These are phyloP conservation scores for Acleris cristana DNA, from an alignment of 2,888 invertebrate species.

Conservation along the genomic window DNA sequence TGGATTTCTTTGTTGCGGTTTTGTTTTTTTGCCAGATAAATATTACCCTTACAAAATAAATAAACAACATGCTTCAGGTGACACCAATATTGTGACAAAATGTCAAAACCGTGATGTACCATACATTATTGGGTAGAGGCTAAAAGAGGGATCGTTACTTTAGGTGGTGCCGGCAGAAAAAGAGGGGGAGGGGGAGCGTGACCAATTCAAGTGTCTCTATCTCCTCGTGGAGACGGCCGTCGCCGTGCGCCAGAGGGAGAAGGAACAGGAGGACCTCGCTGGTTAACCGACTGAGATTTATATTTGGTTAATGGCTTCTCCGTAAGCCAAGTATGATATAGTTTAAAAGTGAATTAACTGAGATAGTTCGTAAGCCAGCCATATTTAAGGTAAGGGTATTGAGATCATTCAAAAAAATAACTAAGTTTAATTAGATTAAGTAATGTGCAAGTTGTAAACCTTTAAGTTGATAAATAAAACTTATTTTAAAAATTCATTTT, in stretches of 20 bases:
- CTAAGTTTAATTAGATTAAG: conserved; percentile 24
- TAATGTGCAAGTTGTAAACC: conserved; percentile 29
- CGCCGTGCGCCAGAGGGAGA: conserved; percentile 70
- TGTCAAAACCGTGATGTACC: background rate
- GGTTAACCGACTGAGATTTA: background rate
- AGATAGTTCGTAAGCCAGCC: background rate
- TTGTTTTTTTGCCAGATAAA: background rate
- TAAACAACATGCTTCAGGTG: too few species aligned
- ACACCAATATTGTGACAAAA: background rate
- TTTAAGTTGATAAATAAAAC: conserved; percentile 20
- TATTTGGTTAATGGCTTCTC: too few species aligned
- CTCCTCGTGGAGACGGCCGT: conserved; percentile 73
- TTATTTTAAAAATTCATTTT: conserved; percentile 1
- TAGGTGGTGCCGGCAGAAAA: conserved; percentile 65
- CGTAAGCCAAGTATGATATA: background rate
- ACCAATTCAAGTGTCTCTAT: conserved; percentile 71
- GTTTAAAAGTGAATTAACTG: background rate
- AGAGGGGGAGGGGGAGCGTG: conserved; percentile 53
- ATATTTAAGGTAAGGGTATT: background rate
- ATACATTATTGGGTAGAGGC: conserved; percentile 35
- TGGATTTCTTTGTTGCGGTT: conserved; percentile 34
- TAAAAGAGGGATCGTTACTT: conserved; percentile 49
- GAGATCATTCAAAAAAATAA: background rate
- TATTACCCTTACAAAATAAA: too few species aligned
- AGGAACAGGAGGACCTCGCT: conserved; percentile 56